These are phyloP conservation scores for Gastrophryne carolinensis DNA, from an alignment of 2,797 vertebrate species.

Conservation along the genomic window DNA sequence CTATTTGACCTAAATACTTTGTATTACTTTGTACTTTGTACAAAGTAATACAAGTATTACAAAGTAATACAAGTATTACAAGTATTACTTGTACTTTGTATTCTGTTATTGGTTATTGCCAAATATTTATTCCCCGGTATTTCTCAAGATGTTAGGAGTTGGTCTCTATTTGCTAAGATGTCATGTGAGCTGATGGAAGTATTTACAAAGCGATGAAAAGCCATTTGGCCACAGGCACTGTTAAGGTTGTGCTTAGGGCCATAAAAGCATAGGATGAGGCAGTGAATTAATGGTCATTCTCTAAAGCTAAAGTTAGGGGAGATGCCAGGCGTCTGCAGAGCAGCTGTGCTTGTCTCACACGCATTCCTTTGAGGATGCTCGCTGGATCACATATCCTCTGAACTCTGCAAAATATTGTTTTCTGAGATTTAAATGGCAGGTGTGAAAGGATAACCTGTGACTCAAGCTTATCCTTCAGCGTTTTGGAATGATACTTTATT, in stretches of 20 bases:
- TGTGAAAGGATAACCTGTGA: slow-evolving; percentile 15
- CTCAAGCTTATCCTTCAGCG: neutral
- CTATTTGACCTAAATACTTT: too few relatives aligned
- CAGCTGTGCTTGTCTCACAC: slow-evolving; percentile 25
- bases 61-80: too few relatives aligned
- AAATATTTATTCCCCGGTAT: too few relatives aligned
- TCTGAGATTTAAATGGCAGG: slow-evolving; percentile 45
- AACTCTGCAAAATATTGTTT: slow-evolving; percentile 18
- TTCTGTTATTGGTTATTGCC: too few relatives aligned
- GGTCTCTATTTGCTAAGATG: too few relatives aligned
- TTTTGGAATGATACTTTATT: too few relatives aligned
- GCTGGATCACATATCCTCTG: slow-evolving; percentile 12
- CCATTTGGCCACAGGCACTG: slow-evolving; percentile 17
- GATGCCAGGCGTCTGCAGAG: slow-evolving; percentile 19
- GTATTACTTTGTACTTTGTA: too few relatives aligned
- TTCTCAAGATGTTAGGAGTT: too few relatives aligned
- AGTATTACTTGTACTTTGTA: too few relatives aligned
- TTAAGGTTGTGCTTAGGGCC: slow-evolving; percentile 31
- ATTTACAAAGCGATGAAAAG: slow-evolving; percentile 42
- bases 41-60: too few relatives aligned
- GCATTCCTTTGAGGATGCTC: slow-evolving; percentile 12
- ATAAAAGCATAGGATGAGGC: slow-evolving; percentile 41
- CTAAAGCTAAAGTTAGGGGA: slow-evolving; percentile 12
- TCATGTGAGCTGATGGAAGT: slow-evolving; percentile 41
- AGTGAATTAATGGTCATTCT: slow-evolving; percentile 45